Conservation (phyloP, 2,113 vertebrate species). For the Malurus alboscapulatus region DNA sequence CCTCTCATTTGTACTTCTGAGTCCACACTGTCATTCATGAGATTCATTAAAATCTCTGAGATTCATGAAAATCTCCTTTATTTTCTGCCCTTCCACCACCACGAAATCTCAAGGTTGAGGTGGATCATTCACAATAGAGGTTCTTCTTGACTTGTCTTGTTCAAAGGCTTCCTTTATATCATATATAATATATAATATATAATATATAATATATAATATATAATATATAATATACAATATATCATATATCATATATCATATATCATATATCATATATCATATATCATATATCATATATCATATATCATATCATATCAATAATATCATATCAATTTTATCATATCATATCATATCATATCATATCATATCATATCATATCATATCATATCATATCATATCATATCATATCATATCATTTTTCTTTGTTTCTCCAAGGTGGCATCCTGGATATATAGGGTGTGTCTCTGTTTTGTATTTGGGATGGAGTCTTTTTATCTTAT, state of each 20-base stretch:
- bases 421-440: not conserved
- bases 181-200: too few species aligned
- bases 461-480: not conserved
- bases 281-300: too few species aligned
- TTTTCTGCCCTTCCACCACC: not conserved
- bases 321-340: too few species aligned
- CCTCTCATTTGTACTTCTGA: not conserved
- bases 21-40: not conserved
- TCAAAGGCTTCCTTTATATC: not conserved
- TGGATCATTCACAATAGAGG: not conserved
- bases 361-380: too few species aligned
- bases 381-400: too few species aligned
- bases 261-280: too few species aligned
- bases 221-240: too few species aligned
- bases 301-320: too few species aligned
- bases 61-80: not conserved
- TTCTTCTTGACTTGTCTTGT: not conserved
- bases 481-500: not conserved
- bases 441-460: not conserved
- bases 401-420: not conserved
- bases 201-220: too few species aligned
- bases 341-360: too few species aligned
- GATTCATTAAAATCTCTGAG: not conserved
- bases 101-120: not conserved
- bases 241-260: too few species aligned